Evolutionary conservation across 1,140 invertebrate species (phyloP).

Genomic region (Aleiodes sp.): DNA sequence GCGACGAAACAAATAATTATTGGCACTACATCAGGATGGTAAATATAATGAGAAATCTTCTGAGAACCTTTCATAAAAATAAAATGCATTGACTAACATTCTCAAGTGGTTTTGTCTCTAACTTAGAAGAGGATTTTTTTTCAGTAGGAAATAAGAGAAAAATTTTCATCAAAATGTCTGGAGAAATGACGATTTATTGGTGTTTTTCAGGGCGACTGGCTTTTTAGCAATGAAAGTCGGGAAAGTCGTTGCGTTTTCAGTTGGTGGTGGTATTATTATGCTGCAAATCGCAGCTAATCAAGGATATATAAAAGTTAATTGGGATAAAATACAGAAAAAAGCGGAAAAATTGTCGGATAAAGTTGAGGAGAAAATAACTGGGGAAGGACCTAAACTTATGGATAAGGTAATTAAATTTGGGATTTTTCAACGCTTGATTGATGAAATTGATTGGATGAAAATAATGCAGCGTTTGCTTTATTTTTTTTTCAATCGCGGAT

Average conservation of each 20-base stretch:
- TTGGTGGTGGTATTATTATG: conserved; percentile 89
- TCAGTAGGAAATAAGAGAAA: too few relatives aligned
- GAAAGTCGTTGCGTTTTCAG: conserved; percentile 86
- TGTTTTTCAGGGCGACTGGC: conserved; percentile 79
- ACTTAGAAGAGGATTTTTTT: too few relatives aligned
- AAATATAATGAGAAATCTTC: conserved; percentile 46
- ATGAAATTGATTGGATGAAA: too few relatives aligned
- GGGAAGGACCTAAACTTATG: conserved; percentile 75
- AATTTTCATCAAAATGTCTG: not conserved
- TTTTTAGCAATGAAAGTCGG: conserved; percentile 92
- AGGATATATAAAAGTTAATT: conserved; percentile 92
- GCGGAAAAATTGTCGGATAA: conserved; percentile 84
- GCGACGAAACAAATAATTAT: conserved; percentile 87
- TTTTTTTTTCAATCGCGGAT: too few relatives aligned
- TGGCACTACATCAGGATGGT: conserved; percentile 90
- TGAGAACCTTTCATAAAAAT: not conserved
- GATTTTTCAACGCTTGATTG: too few relatives aligned
- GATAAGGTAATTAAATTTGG: conserved; percentile 80
- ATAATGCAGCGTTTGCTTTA: too few relatives aligned
- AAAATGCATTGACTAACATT: too few relatives aligned
- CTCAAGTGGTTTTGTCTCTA: not conserved
- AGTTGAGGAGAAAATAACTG: conserved; percentile 79
- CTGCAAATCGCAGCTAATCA: conserved; percentile 90
- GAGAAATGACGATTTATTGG: not conserved
- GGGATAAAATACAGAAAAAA: conserved; percentile 85